Evolutionary conservation across 2,888 invertebrate genomes (phyloP), one percentile per base, ranked within the genome.

Genomic region (Thereva unica): DNA sequence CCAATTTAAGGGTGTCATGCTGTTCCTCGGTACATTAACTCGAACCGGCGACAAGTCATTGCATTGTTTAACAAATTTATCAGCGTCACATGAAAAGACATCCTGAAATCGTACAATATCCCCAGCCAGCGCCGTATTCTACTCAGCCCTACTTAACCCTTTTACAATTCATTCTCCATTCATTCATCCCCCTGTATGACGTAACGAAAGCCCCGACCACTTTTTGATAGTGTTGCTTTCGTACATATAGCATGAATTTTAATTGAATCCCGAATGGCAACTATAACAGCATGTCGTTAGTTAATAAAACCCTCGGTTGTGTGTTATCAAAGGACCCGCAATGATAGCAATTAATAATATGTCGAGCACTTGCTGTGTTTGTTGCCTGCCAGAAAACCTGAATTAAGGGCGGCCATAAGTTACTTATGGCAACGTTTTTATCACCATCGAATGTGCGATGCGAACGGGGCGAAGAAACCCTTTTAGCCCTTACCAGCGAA

Each of bases 41-140:
- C 59, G 67, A 67, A 64, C 67, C 66, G 61, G 64, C 67, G 68
- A 67, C 68, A 69, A 67, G 68, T 69, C 68, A 69, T 67, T 67
- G 64, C 50, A 69, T 69, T 69, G 68, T 69, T 69, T 64, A 69
- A 67, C 67, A 69, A 69, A 69, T 69, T 69, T 69, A 69, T 69
- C 66, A 69, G 59, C 57, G 68, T 68, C 68, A 68, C 54, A 68
- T 49, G 68, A 61, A 40, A 54, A 61, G 64, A 65, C 12, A 53
- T 56, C 55, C 65, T 54, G 59, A 52, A 47, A 64, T 54, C 61
- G 23, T 23, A 23, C 61, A 68, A 68, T 61, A 54, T 66, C 50
- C 55, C 57, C 44, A 42, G 65, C 59, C n/a, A n/a, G n/a, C n/a
- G n/a, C n/a, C 59, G 49, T 55, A 67, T 59, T 64, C 53, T n/a